Evolutionary conservation across 2,113 vertebrate species (phyloP).

Genomic region (Alligator mississippiensis): DNA sequence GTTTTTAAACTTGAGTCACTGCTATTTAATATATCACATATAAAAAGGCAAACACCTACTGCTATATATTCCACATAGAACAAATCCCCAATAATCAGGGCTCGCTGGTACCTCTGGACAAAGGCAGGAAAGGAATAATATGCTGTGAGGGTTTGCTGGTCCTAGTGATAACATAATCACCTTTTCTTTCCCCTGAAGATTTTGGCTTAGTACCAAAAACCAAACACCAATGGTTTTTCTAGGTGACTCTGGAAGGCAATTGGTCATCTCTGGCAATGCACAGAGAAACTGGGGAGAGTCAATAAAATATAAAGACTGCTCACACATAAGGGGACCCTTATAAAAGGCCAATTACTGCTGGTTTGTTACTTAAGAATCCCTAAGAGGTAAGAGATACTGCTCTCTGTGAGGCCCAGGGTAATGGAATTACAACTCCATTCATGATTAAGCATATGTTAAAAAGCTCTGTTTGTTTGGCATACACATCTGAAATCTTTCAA

Average conservation of each 20-base stretch:
- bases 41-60: not conserved
- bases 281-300: not conserved
- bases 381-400: slow-evolving; percentile 38
- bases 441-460: slow-evolving; percentile 52
- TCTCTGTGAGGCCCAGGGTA: not conserved
- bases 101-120: not conserved
- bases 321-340: slow-evolving; percentile 35
- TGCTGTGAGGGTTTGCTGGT: not conserved
- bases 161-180: not conserved
- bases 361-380: slow-evolving; percentile 63
- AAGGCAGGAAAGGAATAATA: not conserved
- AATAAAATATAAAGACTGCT: slow-evolving; percentile 44
- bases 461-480: not conserved
- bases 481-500: slow-evolving; percentile 45
- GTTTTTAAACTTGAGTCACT: not conserved
- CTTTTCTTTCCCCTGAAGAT: not conserved
- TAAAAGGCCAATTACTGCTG: slow-evolving; percentile 50
- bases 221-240: not conserved
- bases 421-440: slow-evolving; percentile 59
- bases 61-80: not conserved
- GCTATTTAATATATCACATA: not conserved
- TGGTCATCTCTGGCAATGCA: not conserved
- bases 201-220: not conserved
- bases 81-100: not conserved
- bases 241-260: slow-evolving; percentile 22